Evolutionary conservation across 2,113 vertebrate genomes (phyloP), one percentile per base, ranked within the genome.

Genomic region (Addax nasomaculatus): DNA sequence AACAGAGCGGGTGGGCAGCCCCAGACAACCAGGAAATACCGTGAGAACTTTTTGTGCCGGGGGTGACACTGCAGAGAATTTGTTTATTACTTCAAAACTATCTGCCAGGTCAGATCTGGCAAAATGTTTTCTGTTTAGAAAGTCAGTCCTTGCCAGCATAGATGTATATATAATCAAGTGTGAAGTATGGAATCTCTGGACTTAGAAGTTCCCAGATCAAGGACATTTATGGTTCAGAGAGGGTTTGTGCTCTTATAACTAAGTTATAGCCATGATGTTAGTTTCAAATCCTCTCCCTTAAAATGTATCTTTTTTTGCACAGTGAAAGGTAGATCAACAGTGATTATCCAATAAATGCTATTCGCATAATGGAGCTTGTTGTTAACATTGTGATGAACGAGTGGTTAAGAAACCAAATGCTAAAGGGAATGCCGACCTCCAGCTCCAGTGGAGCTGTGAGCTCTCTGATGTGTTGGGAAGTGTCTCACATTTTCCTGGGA

Each of bases 91-190:
- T 95, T 64, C 23, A 90, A 90, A 88, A 78, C 43, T 89, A 91
- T 79, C 70, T 94, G 94, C 94, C 85, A 97, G 49, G 60, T 81
- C 49, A 88, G 43, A 97, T 94, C 30, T 85, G 85, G 58, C 64
- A 94, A 88, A 96, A 86, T 47, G 33, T 30, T 84, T 96, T 85
- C 79, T 55, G 49, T 80, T 95, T 89, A 93, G 78, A 91, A 96
- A 93, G 79, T 43, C 30, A 91, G 14, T 96, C 49, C 16, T 93
- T 78, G 73, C 29, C 83, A 67, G 49, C 51, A 70, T 25, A 36
- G 47, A 93, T 94, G 92, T 84, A 92, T 85, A 92, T 79, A 96
- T 76, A 92, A 85, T 49, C 51, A 92, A 86, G 33, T 60, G 15
- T 85, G 84, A 87, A 89, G 17, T 57, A 58, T 85, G 27, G 49